Conservation (phyloP, 2,797 vertebrate genomes). For the Etheostoma nigrum region DNA sequence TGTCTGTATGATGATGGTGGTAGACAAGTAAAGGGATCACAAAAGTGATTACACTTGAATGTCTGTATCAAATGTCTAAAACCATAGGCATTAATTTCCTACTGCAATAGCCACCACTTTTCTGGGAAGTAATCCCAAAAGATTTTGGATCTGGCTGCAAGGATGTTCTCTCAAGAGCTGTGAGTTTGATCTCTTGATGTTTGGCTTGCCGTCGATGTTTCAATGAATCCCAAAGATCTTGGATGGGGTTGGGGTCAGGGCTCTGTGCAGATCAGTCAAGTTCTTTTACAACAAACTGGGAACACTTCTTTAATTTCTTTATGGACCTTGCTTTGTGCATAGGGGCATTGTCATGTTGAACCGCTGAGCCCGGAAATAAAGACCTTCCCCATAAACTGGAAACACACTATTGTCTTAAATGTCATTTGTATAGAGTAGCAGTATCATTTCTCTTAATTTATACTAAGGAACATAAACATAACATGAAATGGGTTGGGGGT, state of each 20-base stretch:
- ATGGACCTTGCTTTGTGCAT: neutral
- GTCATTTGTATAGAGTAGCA: neutral
- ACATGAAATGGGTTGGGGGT: neutral
- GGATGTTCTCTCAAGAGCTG: neutral
- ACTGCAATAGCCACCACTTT: neutral
- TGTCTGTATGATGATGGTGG: neutral
- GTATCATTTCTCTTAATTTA: neutral
- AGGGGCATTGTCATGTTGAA: neutral
- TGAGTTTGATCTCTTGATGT: neutral
- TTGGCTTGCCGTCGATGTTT: neutral
- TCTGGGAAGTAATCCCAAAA: neutral
- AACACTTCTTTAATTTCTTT: neutral
- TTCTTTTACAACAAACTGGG: neutral
- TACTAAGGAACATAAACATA: neutral
- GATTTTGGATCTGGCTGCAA: neutral
- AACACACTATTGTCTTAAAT: slow-evolving; percentile 2
- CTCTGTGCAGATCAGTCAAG: neutral
- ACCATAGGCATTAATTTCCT: neutral
- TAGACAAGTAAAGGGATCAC: neutral
- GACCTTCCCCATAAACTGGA: neutral
- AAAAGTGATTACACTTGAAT: neutral
- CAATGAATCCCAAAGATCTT: neutral
- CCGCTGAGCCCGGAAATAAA: neutral
- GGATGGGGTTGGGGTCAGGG: neutral
- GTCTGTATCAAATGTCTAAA: neutral